These are phyloP conservation scores for Scartelaos histophorus DNA, from an alignment of 2,113 vertebrate genomes.

Conservation along the genomic window DNA sequence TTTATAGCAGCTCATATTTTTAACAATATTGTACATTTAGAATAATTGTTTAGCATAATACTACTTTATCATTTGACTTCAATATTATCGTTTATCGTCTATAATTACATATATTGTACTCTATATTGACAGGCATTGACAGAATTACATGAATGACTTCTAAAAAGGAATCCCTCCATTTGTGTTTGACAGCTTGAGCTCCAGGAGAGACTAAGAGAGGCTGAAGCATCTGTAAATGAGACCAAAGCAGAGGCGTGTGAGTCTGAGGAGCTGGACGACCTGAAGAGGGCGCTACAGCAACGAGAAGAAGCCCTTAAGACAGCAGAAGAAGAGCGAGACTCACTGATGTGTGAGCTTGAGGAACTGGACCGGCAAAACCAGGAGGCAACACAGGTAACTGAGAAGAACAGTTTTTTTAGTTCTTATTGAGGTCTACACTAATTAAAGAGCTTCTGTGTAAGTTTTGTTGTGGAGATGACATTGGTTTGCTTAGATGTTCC, in stretches of 20 bases:
- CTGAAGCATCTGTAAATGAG: conserved; percentile 23
- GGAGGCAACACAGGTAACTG: conserved; percentile 88
- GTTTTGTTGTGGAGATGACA: background rate
- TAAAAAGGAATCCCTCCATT: too few species aligned
- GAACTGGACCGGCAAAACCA: conserved; percentile 94
- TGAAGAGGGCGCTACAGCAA: conserved; percentile 80
- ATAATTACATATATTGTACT: too few species aligned
- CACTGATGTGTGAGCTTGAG: conserved; percentile 84
- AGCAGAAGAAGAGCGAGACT: conserved; percentile 81
- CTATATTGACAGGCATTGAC: too few species aligned
- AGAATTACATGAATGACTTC: too few species aligned
- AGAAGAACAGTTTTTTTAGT: background rate
- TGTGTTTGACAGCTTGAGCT: conserved; percentile 50
- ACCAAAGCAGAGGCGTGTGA: conserved; percentile 14
- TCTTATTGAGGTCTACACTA: background rate
- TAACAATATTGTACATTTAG: too few species aligned
- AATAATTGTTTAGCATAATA: too few species aligned
- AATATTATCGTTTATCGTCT: too few species aligned
- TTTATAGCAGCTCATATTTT: too few species aligned
- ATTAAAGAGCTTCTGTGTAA: background rate
- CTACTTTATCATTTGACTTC: too few species aligned
- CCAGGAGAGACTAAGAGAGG: conserved; percentile 54
- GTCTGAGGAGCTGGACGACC: conserved; percentile 65
- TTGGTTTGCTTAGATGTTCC: too few species aligned
- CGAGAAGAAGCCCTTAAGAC: conserved; percentile 79